Base-by-base conservation (phyloP, 2,797 vertebrate species). In the Bradypodion pumilum region DNA sequence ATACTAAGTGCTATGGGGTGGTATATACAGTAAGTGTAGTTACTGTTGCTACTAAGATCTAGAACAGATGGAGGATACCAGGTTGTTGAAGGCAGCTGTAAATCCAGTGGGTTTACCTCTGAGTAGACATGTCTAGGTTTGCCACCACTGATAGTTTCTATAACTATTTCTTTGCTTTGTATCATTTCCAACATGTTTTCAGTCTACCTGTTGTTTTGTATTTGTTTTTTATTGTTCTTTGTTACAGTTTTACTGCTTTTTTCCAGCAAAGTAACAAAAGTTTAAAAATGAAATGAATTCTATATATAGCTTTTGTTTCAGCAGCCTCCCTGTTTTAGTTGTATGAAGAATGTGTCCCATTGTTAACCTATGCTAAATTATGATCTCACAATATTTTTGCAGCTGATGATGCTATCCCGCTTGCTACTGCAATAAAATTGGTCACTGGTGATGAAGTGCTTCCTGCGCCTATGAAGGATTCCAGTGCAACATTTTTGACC, bases 401-500 rank as follows among this genome's bases (percentile, higher is more conserved):
- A 89, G 89, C 78, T 90, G 91, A 93, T 89, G 84, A 89, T 82
- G 86, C 76, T 80, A 85, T 90, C 92, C 91, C 93, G 78, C 87
- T 94, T 89, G 90, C 89, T 77, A 87, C 86, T 89, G 82, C 90
- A 92, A 90, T 91, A 81, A 84, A 92, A 90, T 90, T 89, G 44
- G 74, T 92, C 79, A 92, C 92, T 82, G 94, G 93, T 86, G 84
- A 74, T n/a, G 89, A 94, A 60, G 82, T 63, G 63, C 78, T 89
- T 74, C 93, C 92, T 46, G 78, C 81, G 66, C 85, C 91, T 80
- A 10, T 74, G 44, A 96, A 94, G 87, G 94, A 94, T 81, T 96
- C 95, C 72, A 94, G 93, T 82, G 60, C 90, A 21, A 91, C 95
- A 74, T 97, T 96, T 93, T 90, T 94, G 79, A 93, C 94, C 75